Conservation (phyloP, 2,888 invertebrate genomes). For the Caenorhabditis panamensis region DNA sequence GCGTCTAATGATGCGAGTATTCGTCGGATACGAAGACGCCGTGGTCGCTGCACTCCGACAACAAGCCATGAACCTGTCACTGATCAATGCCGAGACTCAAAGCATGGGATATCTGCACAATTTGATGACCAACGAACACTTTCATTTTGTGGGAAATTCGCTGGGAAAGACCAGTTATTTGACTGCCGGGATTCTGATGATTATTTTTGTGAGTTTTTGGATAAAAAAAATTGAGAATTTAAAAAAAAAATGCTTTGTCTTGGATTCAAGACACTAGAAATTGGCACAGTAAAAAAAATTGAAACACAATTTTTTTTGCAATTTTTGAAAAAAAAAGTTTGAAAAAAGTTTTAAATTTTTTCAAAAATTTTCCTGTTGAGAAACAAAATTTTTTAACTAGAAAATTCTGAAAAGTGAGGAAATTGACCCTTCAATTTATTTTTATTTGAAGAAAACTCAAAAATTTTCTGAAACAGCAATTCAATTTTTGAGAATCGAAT, state of each 20-base stretch:
- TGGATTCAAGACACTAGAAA: background rate
- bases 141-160: conserved; percentile 97
- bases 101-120: conserved; percentile 85
- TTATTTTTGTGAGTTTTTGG: conserved; percentile 92
- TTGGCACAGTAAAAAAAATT: background rate
- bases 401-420: too few species aligned
- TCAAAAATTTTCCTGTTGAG: too few species aligned
- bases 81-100: conserved; percentile 27
- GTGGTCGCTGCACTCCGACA: conserved; percentile 87
- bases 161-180: conserved; percentile 95
- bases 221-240: too few species aligned
- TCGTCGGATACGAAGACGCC: conserved; percentile 96
- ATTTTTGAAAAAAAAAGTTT: too few species aligned
- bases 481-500: too few species aligned
- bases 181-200: conserved; percentile 96
- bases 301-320: too few species aligned
- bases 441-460: too few species aligned
- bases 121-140: conserved; percentile 97
- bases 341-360: too few species aligned
- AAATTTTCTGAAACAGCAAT: too few species aligned
- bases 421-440: too few species aligned
- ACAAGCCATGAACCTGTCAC: conserved; percentile 33
- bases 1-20: conserved; percentile 91
- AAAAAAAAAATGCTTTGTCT: conserved; percentile 40
- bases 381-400: too few species aligned